Conservation (phyloP, 37 sponge, comb jelly and placozoan genomes). For the Cliona cf. orientalis region DNA sequence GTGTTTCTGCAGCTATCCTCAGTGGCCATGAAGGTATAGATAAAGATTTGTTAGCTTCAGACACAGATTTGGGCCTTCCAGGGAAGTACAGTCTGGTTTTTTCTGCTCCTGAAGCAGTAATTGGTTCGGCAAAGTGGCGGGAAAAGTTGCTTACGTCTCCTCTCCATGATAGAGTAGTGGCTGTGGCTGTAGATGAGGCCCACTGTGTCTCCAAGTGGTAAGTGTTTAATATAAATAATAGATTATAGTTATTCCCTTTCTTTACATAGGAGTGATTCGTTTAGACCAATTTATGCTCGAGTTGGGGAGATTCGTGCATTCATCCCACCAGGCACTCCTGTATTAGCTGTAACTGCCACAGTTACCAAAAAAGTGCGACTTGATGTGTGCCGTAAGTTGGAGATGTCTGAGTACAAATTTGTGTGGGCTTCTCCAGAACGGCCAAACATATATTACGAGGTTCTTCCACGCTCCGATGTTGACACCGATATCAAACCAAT, state of each 20-base stretch:
- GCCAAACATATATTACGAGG: conserved; percentile 50
- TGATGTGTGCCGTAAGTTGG: conserved; percentile 11
- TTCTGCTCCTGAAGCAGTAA: conserved; percentile 28
- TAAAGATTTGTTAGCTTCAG: too few species aligned
- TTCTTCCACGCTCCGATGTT: conserved; percentile 1
- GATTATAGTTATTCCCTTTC: too few species aligned
- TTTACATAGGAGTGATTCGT: conserved; percentile 49
- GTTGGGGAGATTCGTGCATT: conserved; percentile 47
- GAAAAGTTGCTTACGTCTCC: conserved; percentile 2
- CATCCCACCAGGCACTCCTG: conserved; percentile 26
- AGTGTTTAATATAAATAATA: too few species aligned
- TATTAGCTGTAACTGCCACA: conserved; percentile 41
- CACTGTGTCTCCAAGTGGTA: conserved; percentile 56
- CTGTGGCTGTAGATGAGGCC: conserved; percentile 12
- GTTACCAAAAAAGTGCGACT: conserved; percentile 6
- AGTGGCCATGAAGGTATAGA: too few species aligned
- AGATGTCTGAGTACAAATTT: conserved; percentile 20
- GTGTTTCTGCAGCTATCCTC: too few species aligned
- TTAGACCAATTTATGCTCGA: conserved; percentile 49
- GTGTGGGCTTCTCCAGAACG: conserved; percentile 29
- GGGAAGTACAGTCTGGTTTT: too few species aligned
- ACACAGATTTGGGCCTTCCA: too few species aligned
- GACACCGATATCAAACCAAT: conserved; percentile 5
- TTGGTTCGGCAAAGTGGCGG: conserved; percentile 15
- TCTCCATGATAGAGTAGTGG: background rate